Percentiles rank a stretch among this genome's conserved stretches.
phyloP scores from a whole-genome alignment of 2,113 vertebrate genomes.

The Poecilia latipinna region DNA sequence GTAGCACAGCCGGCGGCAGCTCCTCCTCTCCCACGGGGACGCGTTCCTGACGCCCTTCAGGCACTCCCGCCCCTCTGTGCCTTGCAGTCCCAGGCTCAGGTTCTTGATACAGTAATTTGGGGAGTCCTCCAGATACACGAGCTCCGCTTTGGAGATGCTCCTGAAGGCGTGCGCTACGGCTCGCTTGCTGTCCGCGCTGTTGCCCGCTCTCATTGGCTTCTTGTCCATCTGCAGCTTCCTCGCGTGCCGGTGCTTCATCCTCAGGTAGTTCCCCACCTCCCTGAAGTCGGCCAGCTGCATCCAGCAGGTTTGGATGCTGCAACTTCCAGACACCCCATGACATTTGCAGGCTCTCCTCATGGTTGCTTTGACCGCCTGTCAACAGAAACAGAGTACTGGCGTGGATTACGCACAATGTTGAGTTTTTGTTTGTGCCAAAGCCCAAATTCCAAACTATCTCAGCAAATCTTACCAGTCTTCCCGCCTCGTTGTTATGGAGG shows the following conservation, averaged over 20 bases:
- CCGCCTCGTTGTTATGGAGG: conserved; percentile 95
- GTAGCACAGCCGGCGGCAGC: conserved; percentile 88
- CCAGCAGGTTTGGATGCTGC: conserved; percentile 97
- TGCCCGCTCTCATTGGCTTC: conserved; percentile 83
- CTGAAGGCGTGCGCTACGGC: conserved; percentile 82
- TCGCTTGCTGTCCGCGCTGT: conserved; percentile 89
- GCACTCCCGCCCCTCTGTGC: conserved; percentile 94
- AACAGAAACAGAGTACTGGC: not conserved
- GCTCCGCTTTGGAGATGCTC: conserved; percentile 82
- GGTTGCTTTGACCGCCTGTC: conserved; percentile 87
- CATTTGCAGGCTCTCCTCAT: conserved; percentile 95
- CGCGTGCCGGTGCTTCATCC: conserved; percentile 87
- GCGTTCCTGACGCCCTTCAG: conserved; percentile 82
- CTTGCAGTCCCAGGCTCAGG: conserved; percentile 85
- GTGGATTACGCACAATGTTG: not conserved
- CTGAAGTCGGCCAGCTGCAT: conserved; percentile 92
- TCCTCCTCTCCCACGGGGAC: conserved; percentile 84
- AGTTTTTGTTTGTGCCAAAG: not conserved
- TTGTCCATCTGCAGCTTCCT: conserved; percentile 94
- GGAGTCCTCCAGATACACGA: conserved; percentile 92
- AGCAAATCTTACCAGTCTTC: conserved; percentile 85
- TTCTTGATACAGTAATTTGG: conserved; percentile 93
- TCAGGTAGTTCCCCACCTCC: conserved; percentile 90
- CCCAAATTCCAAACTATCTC: not conserved
- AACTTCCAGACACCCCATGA: conserved; percentile 96